Evolutionary conservation across 2,888 invertebrate genomes (phyloP).

Genomic region (Drosophila hamatofila): DNA sequence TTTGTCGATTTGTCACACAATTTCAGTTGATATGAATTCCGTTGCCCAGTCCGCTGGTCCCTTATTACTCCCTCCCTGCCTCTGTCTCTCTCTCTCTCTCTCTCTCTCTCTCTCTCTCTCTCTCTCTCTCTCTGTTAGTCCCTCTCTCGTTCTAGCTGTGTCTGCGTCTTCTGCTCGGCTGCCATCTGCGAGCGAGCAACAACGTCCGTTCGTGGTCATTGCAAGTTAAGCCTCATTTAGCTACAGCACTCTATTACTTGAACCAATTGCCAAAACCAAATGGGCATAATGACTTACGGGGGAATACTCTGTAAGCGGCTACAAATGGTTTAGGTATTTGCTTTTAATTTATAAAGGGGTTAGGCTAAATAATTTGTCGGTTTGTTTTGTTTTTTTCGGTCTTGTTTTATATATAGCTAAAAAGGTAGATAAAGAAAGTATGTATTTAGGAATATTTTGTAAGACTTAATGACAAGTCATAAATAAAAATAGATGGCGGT

Average conservation of each 20-base stretch:
- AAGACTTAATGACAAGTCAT: not conserved
- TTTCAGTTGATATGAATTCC: conserved; percentile 41
- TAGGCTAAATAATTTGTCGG: not conserved
- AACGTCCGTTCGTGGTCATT: conserved; percentile 55
- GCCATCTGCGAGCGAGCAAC: conserved; percentile 32
- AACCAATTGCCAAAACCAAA: conserved; percentile 49
- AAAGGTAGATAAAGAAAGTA: not conserved
- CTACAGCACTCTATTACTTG: conserved; percentile 68
- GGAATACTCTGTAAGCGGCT: conserved; percentile 5
- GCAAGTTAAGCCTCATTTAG: conserved; percentile 72
- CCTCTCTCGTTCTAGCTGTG: conserved; percentile 10
- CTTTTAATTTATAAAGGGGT: not conserved
- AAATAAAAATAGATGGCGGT: too few species aligned
- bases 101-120: not conserved
- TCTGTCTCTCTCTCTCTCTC: not conserved
- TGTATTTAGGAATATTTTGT: not conserved
- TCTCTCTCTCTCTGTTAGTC: not conserved
- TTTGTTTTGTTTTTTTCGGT: not conserved
- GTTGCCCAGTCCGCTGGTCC: not conserved
- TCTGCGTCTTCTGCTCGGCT: conserved; percentile 30
- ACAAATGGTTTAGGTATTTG: not conserved
- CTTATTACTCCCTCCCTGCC: not conserved
- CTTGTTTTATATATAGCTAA: not conserved
- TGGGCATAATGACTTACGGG: not conserved
- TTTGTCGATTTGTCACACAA: conserved; percentile 66